These are phyloP conservation scores for Nemoura dubitans DNA, from an alignment of 2,888 invertebrate species.

Conservation along the genomic window DNA sequence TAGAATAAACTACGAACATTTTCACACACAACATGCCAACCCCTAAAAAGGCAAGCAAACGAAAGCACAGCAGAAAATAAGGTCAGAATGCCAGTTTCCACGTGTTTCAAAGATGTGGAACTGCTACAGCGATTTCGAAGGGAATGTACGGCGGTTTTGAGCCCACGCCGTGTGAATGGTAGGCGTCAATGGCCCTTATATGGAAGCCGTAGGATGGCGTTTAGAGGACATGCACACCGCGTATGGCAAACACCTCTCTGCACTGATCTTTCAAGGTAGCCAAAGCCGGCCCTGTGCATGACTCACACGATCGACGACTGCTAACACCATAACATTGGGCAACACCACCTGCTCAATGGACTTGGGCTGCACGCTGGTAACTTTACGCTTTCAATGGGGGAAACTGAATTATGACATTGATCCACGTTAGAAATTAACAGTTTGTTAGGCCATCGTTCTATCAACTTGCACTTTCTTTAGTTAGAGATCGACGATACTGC, in stretches of 20 bases:
- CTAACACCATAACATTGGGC: not conserved
- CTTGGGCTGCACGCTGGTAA: too few relatives aligned
- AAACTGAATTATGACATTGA: not conserved
- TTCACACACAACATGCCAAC: too few relatives aligned
- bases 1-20: not conserved
- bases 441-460: not conserved
- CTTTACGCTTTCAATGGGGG: too few relatives aligned
- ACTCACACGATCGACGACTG: not conserved
- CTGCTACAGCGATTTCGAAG: not conserved
- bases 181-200: conserved; percentile 22
- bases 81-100: too few relatives aligned
- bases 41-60: too few relatives aligned
- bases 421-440: not conserved
- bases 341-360: conserved; percentile 7
- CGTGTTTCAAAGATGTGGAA: too few relatives aligned
- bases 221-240: conserved; percentile 13
- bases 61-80: too few relatives aligned
- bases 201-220: conserved; percentile 21
- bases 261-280: not conserved
- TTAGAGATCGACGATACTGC: not conserved
- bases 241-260: not conserved
- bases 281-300: not conserved
- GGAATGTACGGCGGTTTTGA: not conserved
- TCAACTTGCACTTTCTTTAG: not conserved
- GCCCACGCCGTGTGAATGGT: not conserved